phyloP scores from a whole-genome alignment of 2,113 vertebrate species.

The Rissa tridactyla region DNA sequence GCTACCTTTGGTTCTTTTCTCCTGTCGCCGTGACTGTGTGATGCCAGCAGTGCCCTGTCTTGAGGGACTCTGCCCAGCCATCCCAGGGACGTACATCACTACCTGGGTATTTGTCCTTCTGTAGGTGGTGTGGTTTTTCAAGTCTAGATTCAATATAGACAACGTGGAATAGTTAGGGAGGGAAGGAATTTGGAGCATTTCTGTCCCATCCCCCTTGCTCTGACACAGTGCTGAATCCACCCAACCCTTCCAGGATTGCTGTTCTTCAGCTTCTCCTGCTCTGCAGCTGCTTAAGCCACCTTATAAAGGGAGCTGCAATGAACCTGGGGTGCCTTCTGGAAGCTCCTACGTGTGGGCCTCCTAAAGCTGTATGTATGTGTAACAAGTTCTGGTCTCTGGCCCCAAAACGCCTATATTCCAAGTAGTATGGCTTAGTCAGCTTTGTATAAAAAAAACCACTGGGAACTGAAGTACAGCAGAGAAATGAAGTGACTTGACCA shows the following conservation, averaged over 20 bases:
- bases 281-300: neutral
- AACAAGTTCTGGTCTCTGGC: neutral
- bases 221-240: neutral
- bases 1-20: neutral
- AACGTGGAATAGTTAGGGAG: neutral
- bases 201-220: neutral
- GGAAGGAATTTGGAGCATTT: neutral
- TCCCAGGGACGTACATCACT: rapidly evolving
- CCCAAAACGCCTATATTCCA: neutral
- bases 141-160: neutral
- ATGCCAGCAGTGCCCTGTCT: neutral
- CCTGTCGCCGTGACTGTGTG: too few species aligned
- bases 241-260: neutral
- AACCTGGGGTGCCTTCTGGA: neutral
- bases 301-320: neutral
- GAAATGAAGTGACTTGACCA: neutral
- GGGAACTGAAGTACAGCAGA: neutral
- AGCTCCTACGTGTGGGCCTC: neutral
- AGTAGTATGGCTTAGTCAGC: neutral
- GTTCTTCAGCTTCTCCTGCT: neutral
- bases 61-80: neutral
- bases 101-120: neutral
- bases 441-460: neutral
- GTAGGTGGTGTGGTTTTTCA: neutral
- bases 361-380: neutral